Base-by-base conservation (phyloP, 1,140 invertebrate species). In the Onthophagus taurus region DNA sequence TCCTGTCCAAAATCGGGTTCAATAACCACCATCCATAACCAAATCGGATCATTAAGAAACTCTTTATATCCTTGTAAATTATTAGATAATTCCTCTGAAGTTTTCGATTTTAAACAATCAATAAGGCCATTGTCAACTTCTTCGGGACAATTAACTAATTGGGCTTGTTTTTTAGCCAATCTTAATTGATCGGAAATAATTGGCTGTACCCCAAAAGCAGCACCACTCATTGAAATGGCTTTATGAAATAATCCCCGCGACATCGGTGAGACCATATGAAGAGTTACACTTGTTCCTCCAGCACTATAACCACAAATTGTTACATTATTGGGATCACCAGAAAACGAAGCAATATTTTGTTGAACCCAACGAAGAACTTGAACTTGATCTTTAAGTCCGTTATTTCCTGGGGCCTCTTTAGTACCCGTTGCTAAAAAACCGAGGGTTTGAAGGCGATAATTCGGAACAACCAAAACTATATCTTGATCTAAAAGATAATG, bases 381-480 rank as follows among this genome's bases (percentile, higher is more conserved):
- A 2, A 85, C 77, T 64, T 86, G 82, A 65, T 89, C 85, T 58
- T 81, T 81, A 17, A 86, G 61, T 0, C 82, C 84, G 59, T 76
- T 75, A 55, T 88, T 86, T 11, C 83, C 85, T 0, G 79, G 72
- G 0, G 76, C 72, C 29, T 71, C 56, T 8, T 69, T 63, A 42
- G 79, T 78, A 3, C 76, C 79, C 0, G 76, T 80, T 49, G 76
- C 77, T 20, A 85, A 58, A 47, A 79, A 84, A 9, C 81, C 74
- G 9, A 76, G 55, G 17, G 64, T 45, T 7, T 64, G 67, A 1
- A 74, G 42, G 31, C 76, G 55, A 49, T 77, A 79, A 58, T 79
- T 77, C 9, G 76, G 61, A 16, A 72, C 72, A 1, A 80, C 71
- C 0, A 77, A 47, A 23, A 79, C 63, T 2, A 76, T 52, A 23